Evolutionary conservation across 2,113 vertebrate genomes (phyloP).

Genomic region (Rattus rattus): DNA sequence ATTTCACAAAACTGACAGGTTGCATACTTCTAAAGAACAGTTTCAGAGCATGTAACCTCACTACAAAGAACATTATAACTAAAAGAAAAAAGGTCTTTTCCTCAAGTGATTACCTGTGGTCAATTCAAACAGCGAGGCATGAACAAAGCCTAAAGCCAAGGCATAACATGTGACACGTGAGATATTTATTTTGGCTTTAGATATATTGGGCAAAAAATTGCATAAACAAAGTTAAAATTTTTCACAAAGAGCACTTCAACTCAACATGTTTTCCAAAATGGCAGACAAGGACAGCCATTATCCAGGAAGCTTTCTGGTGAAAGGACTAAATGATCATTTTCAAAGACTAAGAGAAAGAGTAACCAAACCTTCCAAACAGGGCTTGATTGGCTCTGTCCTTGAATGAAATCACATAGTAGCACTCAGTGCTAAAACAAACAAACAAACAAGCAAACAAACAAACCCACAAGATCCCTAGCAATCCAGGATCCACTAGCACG

Average conservation of each 20-base stretch:
- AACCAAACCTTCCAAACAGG: background rate
- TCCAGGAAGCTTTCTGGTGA: background rate
- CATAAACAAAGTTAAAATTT: background rate
- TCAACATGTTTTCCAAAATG: background rate
- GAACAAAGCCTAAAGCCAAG: background rate
- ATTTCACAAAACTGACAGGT: conserved; percentile 19
- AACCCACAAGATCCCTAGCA: background rate
- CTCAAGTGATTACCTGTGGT: background rate
- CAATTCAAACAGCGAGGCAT: background rate
- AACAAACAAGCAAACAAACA: background rate
- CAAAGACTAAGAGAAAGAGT: background rate
- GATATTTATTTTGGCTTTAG: background rate
- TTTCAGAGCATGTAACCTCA: background rate
- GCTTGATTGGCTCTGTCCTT: background rate
- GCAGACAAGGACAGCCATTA: background rate
- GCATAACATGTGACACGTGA: background rate
- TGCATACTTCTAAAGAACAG: background rate
- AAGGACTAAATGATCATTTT: background rate
- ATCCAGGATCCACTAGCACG: background rate
- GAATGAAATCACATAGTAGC: background rate
- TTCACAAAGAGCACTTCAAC: background rate
- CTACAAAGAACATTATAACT: background rate
- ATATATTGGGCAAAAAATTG: background rate
- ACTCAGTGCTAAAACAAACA: background rate
- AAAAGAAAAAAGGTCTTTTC: background rate